phyloP scores from a whole-genome alignment of 64 coral and sea anemone genomes.

The Montipora sp. region DNA sequence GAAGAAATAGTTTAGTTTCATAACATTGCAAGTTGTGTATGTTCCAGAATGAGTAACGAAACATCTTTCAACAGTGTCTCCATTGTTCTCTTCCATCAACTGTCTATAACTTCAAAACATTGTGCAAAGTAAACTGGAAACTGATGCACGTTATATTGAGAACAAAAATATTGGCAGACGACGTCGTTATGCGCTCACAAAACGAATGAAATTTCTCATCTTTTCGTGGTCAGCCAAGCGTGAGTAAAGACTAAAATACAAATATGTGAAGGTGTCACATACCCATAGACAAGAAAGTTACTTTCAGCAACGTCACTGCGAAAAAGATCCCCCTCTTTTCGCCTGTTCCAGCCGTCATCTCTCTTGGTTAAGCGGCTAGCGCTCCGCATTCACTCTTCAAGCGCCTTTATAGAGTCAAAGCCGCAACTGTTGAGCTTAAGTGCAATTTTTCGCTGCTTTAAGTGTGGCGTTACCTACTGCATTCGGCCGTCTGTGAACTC shows the following conservation, averaged over 20 bases:
- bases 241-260: not conserved
- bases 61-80: not conserved
- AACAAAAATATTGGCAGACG: no score
- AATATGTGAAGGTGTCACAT: not conserved
- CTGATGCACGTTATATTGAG: no score
- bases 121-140: no score
- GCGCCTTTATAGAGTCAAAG: not conserved
- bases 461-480: not conserved
- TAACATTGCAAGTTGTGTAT: not conserved
- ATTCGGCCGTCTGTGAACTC: not conserved
- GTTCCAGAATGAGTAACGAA: not conserved
- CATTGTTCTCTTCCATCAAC: no score
- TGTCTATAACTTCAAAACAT: no score
- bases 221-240: no score
- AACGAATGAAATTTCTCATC: no score
- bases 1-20: not conserved
- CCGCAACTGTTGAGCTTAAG: not conserved
- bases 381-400: no score
- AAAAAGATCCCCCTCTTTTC: not conserved
- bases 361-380: no score
- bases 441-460: not conserved
- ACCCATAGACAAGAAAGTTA: not conserved
- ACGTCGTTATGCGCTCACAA: no score
- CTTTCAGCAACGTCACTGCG: not conserved
- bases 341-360: not conserved